phyloP scores from a whole-genome alignment of 2,113 vertebrate genomes.

The Synchiropus splendidus region DNA sequence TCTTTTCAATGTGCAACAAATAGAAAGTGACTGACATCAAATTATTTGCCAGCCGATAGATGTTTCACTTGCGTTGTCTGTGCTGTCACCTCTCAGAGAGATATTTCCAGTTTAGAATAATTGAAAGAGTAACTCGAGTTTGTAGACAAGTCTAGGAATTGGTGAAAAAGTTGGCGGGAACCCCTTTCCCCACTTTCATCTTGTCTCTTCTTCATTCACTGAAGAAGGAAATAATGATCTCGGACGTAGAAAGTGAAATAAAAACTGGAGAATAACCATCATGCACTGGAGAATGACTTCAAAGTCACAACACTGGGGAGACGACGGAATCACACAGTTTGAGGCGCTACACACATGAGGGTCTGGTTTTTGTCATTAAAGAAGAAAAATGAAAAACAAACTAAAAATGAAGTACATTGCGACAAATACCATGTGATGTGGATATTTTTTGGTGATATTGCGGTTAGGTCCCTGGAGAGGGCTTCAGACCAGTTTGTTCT shows the following conservation, averaged over 20 bases:
- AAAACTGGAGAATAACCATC: slow-evolving; percentile 35
- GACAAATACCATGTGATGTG: slow-evolving; percentile 38
- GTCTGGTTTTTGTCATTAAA: slow-evolving; percentile 44
- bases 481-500: slow-evolving; percentile 39
- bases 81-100: slow-evolving; percentile 48
- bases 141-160: slow-evolving; percentile 33
- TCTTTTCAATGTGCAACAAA: slow-evolving; percentile 46
- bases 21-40: slow-evolving; percentile 63
- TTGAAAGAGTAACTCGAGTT: slow-evolving; percentile 61
- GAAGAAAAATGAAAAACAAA: slow-evolving; percentile 34
- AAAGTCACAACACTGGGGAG: slow-evolving; percentile 50
- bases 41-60: slow-evolving; percentile 65
- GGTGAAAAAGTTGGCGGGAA: slow-evolving; percentile 20
- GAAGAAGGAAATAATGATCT: slow-evolving; percentile 35
- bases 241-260: slow-evolving; percentile 34
- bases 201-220: slow-evolving; percentile 22
- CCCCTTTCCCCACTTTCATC: slow-evolving; percentile 27
- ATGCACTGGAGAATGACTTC: slow-evolving; percentile 46
- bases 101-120: slow-evolving; percentile 59
- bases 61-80: slow-evolving; percentile 59
- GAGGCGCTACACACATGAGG: slow-evolving; percentile 44
- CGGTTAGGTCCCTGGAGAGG: slow-evolving; percentile 41
- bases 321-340: slow-evolving; percentile 51
- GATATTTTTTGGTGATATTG: slow-evolving; percentile 46
- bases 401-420: slow-evolving; percentile 16